Evolutionary conservation across 2,888 invertebrate species (phyloP).

Genomic region (Stenotaenia linearis): DNA sequence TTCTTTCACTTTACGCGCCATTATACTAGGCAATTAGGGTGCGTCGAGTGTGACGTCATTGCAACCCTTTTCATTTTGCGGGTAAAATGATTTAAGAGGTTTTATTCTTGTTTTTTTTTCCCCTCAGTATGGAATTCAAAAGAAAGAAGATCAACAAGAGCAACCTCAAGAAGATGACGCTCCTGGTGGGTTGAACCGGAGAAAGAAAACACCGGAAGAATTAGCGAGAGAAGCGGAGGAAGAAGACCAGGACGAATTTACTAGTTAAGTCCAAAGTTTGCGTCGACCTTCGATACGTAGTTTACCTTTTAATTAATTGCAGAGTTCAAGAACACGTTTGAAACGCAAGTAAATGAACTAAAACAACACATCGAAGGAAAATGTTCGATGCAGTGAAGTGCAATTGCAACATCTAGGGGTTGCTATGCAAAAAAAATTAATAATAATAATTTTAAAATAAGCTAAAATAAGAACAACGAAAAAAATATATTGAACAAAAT

Average conservation of each 20-base stretch:
- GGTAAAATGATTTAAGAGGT: not conserved
- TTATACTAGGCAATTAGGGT: not conserved
- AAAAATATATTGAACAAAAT: not conserved
- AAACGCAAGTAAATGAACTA: conserved; percentile 93
- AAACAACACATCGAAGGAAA: conserved; percentile 94
- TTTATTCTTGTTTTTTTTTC: conserved; percentile 27
- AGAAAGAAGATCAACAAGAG: conserved; percentile 87
- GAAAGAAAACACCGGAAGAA: conserved; percentile 98
- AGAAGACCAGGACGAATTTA: conserved; percentile 92
- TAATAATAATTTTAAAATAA: not conserved
- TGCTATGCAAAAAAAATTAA: not conserved
- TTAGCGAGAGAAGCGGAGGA: conserved; percentile 93
- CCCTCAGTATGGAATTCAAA: conserved; percentile 95
- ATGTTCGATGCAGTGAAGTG: conserved; percentile 44
- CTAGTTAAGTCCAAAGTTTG: conserved; percentile 59
- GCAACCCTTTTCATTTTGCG: not conserved
- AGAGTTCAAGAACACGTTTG: conserved; percentile 96
- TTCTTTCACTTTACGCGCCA: not conserved
- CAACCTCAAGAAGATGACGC: conserved; percentile 77
- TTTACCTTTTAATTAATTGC: conserved; percentile 53
- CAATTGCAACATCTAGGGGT: not conserved
- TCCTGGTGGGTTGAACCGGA: conserved; percentile 75
- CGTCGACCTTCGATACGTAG: not conserved
- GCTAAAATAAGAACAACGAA: not conserved
- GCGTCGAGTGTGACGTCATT: not conserved